Evolutionary conservation across 2,113 vertebrate species (phyloP).

Genomic region (Zosterops lateralis): DNA sequence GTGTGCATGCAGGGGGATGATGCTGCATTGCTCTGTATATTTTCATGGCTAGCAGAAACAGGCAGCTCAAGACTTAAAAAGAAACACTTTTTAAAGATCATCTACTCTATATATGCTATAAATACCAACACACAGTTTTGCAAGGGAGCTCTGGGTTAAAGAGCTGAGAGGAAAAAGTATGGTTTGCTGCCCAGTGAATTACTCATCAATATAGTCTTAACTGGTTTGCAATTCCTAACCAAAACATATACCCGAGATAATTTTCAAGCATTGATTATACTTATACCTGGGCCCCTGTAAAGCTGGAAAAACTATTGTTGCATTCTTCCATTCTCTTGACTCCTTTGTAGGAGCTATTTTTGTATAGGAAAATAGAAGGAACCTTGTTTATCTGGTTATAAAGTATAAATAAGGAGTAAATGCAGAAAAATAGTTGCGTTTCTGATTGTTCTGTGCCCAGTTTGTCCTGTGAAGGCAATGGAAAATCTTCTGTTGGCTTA

Average conservation of each 20-base stretch:
- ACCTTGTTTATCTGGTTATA: not conserved
- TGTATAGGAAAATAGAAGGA: not conserved
- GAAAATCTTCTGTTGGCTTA: not conserved
- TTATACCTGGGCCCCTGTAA: not conserved
- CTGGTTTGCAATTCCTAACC: not conserved
- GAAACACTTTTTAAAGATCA: slow-evolving; percentile 6
- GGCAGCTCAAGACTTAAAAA: slow-evolving; percentile 7
- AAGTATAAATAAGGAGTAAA: not conserved
- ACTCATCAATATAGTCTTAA: not conserved
- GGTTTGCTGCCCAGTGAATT: slow-evolving; percentile 27
- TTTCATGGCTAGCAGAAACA: not conserved
- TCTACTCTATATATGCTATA: slow-evolving; percentile 10
- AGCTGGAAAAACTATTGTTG: not conserved
- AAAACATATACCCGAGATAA: not conserved
- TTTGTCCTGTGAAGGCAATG: not conserved
- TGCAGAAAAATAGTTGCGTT: not conserved
- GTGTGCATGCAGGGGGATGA: not conserved
- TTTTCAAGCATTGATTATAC: not conserved
- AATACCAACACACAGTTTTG: slow-evolving; percentile 5
- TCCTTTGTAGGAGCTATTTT: not conserved
- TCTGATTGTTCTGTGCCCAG: not conserved
- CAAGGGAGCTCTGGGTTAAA: not conserved
- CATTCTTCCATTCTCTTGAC: not conserved
- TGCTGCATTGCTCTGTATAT: not conserved
- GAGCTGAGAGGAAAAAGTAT: not conserved